A percentile compares a stretch with the other conserved stretches of the same genome.
Evolutionary conservation across 1,140 invertebrate species (phyloP).

Genomic region (Cydia fagiglandana): DNA sequence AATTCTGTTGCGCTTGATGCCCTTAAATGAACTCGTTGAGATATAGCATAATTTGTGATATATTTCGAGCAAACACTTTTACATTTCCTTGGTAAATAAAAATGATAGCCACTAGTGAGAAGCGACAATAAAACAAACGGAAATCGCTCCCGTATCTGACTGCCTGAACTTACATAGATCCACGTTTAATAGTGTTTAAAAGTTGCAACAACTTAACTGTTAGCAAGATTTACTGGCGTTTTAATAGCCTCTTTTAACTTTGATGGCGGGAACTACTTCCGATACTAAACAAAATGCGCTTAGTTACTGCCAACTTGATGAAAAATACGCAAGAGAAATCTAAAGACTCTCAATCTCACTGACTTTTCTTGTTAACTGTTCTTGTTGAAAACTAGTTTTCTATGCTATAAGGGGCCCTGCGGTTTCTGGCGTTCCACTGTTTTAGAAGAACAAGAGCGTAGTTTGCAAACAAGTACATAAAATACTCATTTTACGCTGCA

Average conservation of each 20-base stretch:
- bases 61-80: not conserved
- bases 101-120: conserved; percentile 12
- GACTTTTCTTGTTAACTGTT: conserved; percentile 30
- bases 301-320: conserved; percentile 28
- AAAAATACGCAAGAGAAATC: conserved; percentile 29
- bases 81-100: not conserved
- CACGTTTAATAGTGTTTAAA: conserved; percentile 30
- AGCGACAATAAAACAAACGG: not conserved
- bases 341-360: conserved; percentile 31
- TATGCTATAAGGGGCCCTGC: conserved; percentile 16
- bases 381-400: conserved; percentile 30
- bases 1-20: no score
- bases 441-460: not conserved
- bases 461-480: not conserved
- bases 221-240: conserved; percentile 56
- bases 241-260: conserved; percentile 60
- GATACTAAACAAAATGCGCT: conserved; percentile 48
- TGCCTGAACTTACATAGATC: conserved; percentile 28
- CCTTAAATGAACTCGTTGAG: not conserved
- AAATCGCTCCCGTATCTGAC: conserved; percentile 19
- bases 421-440: not conserved
- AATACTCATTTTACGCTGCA: not conserved
- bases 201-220: conserved; percentile 50
- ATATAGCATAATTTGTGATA: not conserved
- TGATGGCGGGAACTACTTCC: conserved; percentile 44